Evolutionary conservation across 2,797 vertebrate genomes (phyloP), one percentile per base, ranked within the genome.

Genomic region (Salarias fasciatus): DNA sequence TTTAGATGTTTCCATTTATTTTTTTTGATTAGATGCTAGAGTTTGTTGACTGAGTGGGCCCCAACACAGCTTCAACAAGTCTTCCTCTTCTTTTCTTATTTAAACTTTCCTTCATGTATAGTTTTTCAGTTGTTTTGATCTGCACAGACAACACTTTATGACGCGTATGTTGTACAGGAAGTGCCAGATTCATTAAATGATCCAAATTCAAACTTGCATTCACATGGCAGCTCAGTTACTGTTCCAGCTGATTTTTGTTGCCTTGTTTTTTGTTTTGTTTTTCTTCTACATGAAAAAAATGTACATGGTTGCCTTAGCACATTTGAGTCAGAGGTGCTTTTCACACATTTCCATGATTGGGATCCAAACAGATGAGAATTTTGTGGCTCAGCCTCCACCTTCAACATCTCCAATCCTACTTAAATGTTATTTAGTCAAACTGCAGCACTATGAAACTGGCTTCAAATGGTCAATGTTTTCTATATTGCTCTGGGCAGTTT

Each of bases 251-350:
- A 54, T 24, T 78, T n/a, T 47, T 31, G 8, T 72, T 69, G 59
- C 64, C 55, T 59, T 69, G 37, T 41, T 72, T 69, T 54, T 24
- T 24, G n/a, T n/a, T n/a, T n/a, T n/a, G n/a, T n/a, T n/a, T n/a
- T 24, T 24, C 2, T 24, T 24, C 24, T 68, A 56, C 53, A 51
- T 50, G 18, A 35, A 24, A 29, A 50, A 53, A 31, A 31, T 46
- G 48, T 24, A 81, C 65, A 80, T 81, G 43, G 67, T 80, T 86
- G 84, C 85, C 85, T 88, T 88, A 70, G 70, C 63, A 81, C 69
- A 71, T 53, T 61, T 38, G n/a, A 63, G 61, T 73, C 50, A 7
- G 5, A 63, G 59, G 54, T 87, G 54, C 63, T 77, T 70, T 72
- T 68, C 33, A 50, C 28, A 5, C 58, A 12, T 61, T 49, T 55